Conservation (phyloP, 2,797 vertebrate genomes). For the Hippopotamyrus pictus region DNA sequence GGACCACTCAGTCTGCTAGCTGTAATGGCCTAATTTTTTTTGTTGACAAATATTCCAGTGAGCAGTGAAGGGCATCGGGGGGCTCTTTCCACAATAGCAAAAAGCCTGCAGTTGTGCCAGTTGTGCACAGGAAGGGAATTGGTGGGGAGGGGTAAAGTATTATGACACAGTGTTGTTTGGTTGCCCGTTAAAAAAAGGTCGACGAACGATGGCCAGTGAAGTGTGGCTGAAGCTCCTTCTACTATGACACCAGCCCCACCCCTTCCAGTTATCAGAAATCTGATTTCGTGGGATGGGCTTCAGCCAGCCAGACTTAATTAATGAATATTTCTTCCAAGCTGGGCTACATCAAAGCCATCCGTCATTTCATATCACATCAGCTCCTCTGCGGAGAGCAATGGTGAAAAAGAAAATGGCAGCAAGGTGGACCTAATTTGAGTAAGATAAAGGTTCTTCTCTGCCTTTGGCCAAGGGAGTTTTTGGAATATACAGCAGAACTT, state of each 20-base stretch:
- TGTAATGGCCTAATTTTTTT: background rate
- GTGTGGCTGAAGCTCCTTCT: background rate
- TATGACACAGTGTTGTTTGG: background rate
- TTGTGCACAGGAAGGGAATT: background rate
- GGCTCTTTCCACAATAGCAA: background rate
- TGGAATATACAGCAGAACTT: background rate
- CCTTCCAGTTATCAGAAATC: background rate
- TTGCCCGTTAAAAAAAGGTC: background rate
- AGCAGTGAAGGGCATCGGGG: background rate
- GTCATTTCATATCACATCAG: background rate
- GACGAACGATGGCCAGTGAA: background rate
- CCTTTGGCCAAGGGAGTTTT: background rate
- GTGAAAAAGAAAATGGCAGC: background rate
- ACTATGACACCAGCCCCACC: background rate
- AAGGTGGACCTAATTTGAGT: background rate
- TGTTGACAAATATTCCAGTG: background rate
- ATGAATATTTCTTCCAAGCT: background rate
- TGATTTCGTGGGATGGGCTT: background rate
- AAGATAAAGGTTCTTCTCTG: background rate
- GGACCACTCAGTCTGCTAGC: background rate
- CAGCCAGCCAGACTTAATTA: background rate
- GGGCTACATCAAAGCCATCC: background rate
- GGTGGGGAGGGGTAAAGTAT: background rate
- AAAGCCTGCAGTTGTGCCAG: background rate
- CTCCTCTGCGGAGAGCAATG: background rate